Evolutionary conservation across 2,797 vertebrate genomes (phyloP).

Genomic region (Enteromius afrohamiltoni): DNA sequence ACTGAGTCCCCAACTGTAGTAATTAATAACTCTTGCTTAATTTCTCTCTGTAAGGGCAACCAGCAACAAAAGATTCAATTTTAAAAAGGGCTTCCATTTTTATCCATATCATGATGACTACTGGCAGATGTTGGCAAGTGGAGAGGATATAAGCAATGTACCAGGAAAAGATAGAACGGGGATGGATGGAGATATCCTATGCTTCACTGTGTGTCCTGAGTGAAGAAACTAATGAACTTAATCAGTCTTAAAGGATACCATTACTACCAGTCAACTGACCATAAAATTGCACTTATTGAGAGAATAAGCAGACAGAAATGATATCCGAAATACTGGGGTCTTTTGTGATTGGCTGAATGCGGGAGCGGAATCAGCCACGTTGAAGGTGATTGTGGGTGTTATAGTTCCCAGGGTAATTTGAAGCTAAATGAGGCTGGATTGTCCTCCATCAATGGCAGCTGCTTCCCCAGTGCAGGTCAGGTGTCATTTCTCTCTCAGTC

Average conservation of each 20-base stretch:
- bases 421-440: constrained; percentile 56
- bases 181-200: not conserved
- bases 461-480: constrained; percentile 54
- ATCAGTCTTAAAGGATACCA: constrained; percentile 43
- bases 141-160: constrained; percentile 16
- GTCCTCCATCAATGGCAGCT: constrained; percentile 56
- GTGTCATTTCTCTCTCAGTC: constrained; percentile 36
- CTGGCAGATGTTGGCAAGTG: constrained; percentile 20
- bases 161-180: not conserved
- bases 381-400: constrained; percentile 32
- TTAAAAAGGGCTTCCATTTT: constrained; percentile 4
- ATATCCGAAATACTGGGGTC: not conserved
- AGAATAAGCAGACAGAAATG: constrained; percentile 29
- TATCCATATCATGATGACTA: constrained; percentile 4
- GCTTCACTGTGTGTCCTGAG: constrained; percentile 35
- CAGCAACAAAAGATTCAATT: constrained; percentile 26
- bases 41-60: constrained; percentile 7
- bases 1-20: not conserved
- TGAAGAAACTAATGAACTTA: constrained; percentile 38
- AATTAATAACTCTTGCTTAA: constrained; percentile 18
- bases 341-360: constrained; percentile 41
- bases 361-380: constrained; percentile 14
- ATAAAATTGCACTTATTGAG: constrained; percentile 40
- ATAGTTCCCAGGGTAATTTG: constrained; percentile 43
- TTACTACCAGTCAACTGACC: constrained; percentile 47